Evolutionary conservation across 2,888 invertebrate genomes (phyloP), one percentile per base, ranked within the genome.

Genomic region (Drosophila incognita): DNA sequence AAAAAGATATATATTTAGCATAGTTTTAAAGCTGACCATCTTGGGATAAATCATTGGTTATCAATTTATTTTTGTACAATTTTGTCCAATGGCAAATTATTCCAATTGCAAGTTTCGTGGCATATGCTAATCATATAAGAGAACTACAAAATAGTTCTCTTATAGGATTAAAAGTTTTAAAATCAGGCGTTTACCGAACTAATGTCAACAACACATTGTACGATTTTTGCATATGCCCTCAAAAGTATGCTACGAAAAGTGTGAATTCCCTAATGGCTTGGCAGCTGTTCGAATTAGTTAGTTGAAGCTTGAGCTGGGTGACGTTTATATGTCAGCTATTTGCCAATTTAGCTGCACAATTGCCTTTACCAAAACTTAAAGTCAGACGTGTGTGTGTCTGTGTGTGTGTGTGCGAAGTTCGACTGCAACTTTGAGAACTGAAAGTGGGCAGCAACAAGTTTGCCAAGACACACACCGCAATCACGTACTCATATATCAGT

Each of bases 391-490:
- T 59, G 46, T 42, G 46, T 29, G 21, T 10, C 38, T 27, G 38
- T 54, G 61, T 51, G 60, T 42, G 52, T 33, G 29, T 33, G 63
- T 59, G 60, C 57, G 49, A 78, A 78, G 65, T 78, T 78, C 49
- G 79, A 66, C 62, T 78, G 79, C 79, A 78, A 79, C 51, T 79
- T 74, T 62, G 74, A 42, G 57, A 57, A 31, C 61, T 78, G 69
- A 71, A 73, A 84, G 79, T 79, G 64, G 70, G 62, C 85, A 83
- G 83, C 83, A 83, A 83, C 83, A 83, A 83, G 85, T 83, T 79
- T 66, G 62, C 57, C 65, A 75, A 75, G 78, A 79, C 75, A 79
- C 79, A 79, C 60, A 79, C 79, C 78, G 75, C 78, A 79, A 79
- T 75, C 78, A 79, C 78, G 79, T 79, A 79, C 78, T 79, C 78